Conservation (phyloP, 2,888 invertebrate species). For the Mesopsocus fuscifrons region DNA sequence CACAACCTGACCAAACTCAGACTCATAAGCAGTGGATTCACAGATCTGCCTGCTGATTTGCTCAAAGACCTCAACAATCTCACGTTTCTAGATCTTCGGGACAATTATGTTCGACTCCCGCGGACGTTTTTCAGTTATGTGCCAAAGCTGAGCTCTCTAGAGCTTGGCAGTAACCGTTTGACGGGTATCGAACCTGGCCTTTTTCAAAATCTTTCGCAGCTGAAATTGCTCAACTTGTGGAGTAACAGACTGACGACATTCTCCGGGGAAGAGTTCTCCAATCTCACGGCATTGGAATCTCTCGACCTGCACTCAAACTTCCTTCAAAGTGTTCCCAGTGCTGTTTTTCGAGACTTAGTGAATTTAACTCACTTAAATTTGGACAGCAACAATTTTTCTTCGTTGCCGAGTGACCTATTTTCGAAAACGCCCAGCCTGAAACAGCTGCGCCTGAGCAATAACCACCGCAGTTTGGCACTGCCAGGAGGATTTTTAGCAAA, state of each 20-base stretch:
- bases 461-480: slow-evolving; percentile 30
- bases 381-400: slow-evolving; percentile 41
- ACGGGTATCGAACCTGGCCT: slow-evolving; percentile 36
- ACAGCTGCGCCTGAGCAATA: slow-evolving; percentile 19
- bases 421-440: slow-evolving; percentile 31
- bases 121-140: slow-evolving; percentile 34
- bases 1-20: slow-evolving; percentile 32
- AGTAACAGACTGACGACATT: slow-evolving; percentile 45
- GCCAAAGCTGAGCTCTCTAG: slow-evolving; percentile 33
- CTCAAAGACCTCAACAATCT: slow-evolving; percentile 34
- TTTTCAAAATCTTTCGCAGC: slow-evolving; percentile 38
- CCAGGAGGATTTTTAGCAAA: slow-evolving; percentile 39
- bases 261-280: slow-evolving; percentile 38
- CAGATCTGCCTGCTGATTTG: slow-evolving; percentile 38
- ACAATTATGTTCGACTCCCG: slow-evolving; percentile 34
- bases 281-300: slow-evolving; percentile 37
- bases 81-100: slow-evolving; percentile 41
- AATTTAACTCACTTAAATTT: slow-evolving; percentile 32
- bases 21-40: slow-evolving; percentile 39
- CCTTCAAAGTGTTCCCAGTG: slow-evolving; percentile 15
- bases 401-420: slow-evolving; percentile 40
- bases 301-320: slow-evolving; percentile 50
- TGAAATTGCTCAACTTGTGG: slow-evolving; percentile 45
- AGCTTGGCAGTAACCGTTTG: slow-evolving; percentile 46
- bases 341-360: slow-evolving; percentile 11